A percentile compares a stretch with the other conserved stretches of the same genome.
phyloP scores from a whole-genome alignment of 2,113 vertebrate species.

The Microtus montanus region DNA sequence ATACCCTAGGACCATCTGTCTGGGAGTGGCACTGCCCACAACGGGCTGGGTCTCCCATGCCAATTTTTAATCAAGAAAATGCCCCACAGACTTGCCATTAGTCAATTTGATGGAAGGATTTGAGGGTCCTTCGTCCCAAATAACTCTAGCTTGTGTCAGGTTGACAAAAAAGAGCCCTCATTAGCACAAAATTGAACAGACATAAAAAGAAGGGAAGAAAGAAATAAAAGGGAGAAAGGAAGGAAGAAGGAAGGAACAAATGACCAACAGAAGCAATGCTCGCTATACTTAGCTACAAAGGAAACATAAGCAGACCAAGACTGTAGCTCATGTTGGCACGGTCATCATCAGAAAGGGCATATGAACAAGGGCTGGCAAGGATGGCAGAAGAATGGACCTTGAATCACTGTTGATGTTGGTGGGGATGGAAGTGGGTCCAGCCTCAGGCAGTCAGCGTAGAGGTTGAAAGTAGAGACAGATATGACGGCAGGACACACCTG shows the following conservation, averaged over 20 bases:
- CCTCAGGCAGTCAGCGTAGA: background rate
- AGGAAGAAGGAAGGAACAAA: background rate
- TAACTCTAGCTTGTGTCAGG: background rate
- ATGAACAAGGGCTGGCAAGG: background rate
- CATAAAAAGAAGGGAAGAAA: background rate
- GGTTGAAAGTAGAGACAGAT: background rate
- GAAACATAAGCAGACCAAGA: background rate
- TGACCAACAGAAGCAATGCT: background rate
- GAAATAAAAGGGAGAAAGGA: no score
- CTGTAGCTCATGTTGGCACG: background rate
- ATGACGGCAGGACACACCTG: no score
- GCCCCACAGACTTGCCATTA: background rate
- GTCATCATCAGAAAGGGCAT: background rate
- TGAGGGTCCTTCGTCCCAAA: background rate
- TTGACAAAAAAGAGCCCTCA: background rate
- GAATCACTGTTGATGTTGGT: background rate
- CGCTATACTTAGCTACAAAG: background rate
- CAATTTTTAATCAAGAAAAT: background rate
- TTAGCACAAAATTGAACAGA: background rate
- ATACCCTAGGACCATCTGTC: background rate
- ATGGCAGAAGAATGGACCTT: background rate
- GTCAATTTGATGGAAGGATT: background rate
- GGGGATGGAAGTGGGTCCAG: background rate
- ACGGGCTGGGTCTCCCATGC: background rate
- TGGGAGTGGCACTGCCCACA: background rate